Base-by-base conservation (phyloP, 2,888 invertebrate genomes). In the Athripsodes cinereus region DNA sequence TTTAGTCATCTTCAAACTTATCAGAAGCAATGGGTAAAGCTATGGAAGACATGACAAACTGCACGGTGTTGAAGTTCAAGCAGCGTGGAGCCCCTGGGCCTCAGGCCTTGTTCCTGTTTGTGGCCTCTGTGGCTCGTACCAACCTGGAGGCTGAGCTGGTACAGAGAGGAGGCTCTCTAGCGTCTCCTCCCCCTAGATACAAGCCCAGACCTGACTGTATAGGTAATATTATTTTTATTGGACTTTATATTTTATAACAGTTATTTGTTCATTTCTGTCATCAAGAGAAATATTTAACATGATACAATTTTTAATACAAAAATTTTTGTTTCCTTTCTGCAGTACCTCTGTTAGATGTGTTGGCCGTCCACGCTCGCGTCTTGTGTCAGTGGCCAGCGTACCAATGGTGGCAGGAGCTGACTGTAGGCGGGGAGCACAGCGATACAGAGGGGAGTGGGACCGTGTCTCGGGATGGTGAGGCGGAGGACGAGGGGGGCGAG, bases 71-170 rank as follows among this genome's bases (percentile, higher is more conserved):
- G 62, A 90, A 90, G 69, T 87, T 87, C 68, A 86, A 87, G 69
- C 86, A 86, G 66, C 86, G 87, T 53, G 77, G 77, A 62, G 79
- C 82, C 2, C 81, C 83, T 65, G 83, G 84, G 66, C 82, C 84
- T 59, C 87, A 89, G 67, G 85, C 85, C 68, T 82, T 95, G 63
- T 89, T 94, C 71, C 83, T 94, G 55, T 95, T 95, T 75, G 91
- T 93, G 61, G 89, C 90, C 60, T 93, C 92, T 0, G 87, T 93
- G 62, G 91, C 90, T 52, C 84, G 96, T 66, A 94, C 92, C 52
- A 96, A 96, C 80, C 81, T 96, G 59, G 96, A 96, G 78, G 84
- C 95, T 59, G 96, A 96, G 75, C 81, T 96, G 49, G 87, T 93
- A 61, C 92, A 93, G 73, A 82, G 92, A 48, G 92, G 91, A n/a